These are phyloP conservation scores for Chromis chromis DNA, from an alignment of 2,797 vertebrate species.

Conservation along the genomic window DNA sequence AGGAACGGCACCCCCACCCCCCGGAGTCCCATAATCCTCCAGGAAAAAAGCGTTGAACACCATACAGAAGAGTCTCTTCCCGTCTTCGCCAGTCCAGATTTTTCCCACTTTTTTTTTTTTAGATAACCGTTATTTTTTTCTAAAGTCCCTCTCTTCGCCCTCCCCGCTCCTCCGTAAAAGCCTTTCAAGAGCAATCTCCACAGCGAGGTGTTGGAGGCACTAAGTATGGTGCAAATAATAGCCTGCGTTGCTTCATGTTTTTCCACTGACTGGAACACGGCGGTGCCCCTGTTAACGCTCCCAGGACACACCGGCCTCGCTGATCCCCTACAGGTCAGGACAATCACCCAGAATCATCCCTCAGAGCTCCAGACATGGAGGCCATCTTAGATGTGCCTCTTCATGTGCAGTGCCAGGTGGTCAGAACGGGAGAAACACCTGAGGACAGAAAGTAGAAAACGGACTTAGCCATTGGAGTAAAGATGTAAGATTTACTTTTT, in stretches of 20 bases:
- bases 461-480: background rate
- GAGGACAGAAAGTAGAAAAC: constrained; percentile 57
- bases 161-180: constrained; percentile 66
- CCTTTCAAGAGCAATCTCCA: constrained; percentile 90
- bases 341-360: constrained; percentile 82
- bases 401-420: constrained; percentile 99
- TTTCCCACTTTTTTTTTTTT: constrained; percentile 14
- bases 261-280: constrained; percentile 72
- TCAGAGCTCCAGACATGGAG: constrained; percentile 69
- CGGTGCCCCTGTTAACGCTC: constrained; percentile 73
- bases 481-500: too few species aligned
- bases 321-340: constrained; percentile 84
- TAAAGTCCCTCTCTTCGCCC: constrained; percentile 56
- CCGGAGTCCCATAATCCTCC: constrained; percentile 73
- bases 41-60: constrained; percentile 81
- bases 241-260: constrained; percentile 82
- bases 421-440: constrained; percentile 99
- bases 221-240: constrained; percentile 94
- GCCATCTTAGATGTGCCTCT: constrained; percentile 93
- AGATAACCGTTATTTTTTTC: background rate
- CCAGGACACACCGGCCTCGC: constrained; percentile 87
- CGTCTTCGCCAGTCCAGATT: constrained; percentile 70
- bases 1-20: constrained; percentile 70
- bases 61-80: constrained; percentile 81
- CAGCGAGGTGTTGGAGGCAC: constrained; percentile 93